Conservation (phyloP, 2,888 invertebrate genomes). For the Rhagophthalmus giganteus region DNA sequence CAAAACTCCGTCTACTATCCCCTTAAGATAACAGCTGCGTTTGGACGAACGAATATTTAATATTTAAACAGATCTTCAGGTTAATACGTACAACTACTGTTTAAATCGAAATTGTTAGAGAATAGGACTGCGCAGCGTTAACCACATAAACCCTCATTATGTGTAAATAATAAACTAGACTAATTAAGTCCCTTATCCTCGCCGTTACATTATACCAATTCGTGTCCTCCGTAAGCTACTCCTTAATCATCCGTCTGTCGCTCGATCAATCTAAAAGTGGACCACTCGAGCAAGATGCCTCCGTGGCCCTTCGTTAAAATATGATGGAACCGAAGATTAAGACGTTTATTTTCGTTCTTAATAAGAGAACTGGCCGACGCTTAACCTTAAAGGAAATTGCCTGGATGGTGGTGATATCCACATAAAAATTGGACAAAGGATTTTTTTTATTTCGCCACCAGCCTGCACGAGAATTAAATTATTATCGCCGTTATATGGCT, state of each 20-base stretch:
- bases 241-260: conserved; percentile 11
- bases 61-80: too few species aligned
- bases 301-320: background rate
- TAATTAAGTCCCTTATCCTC: conserved; percentile 15
- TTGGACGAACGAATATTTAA: too few species aligned
- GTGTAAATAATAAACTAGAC: conserved; percentile 16
- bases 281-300: conserved; percentile 3
- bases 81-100: too few species aligned
- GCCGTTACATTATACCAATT: conserved; percentile 11
- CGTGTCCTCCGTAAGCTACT: background rate
- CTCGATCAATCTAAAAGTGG: conserved; percentile 9
- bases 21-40: too few species aligned
- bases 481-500: too few species aligned
- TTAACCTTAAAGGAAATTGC: background rate
- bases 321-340: background rate
- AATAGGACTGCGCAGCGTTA: too few species aligned
- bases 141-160: conserved; percentile 11
- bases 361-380: background rate
- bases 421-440: too few species aligned
- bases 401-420: too few species aligned
- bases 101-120: too few species aligned
- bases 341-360: background rate
- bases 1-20: too few species aligned
- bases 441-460: too few species aligned
- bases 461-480: too few species aligned